Evolutionary conservation across 2,113 vertebrate genomes (phyloP), one percentile per base, ranked within the genome.

Genomic region (Amphilophus citrinellus): DNA sequence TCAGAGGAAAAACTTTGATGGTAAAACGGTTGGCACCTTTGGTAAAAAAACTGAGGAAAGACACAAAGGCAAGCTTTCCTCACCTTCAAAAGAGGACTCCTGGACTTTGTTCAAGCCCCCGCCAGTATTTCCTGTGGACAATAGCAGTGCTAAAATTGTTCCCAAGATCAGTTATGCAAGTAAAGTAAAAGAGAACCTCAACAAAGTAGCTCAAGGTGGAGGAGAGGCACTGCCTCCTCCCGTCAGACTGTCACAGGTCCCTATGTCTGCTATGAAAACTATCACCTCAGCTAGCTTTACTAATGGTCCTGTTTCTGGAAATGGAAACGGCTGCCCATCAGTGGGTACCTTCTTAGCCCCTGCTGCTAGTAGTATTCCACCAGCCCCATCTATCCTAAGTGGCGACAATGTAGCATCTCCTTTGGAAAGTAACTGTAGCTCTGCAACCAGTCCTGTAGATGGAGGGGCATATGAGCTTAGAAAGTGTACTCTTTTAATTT

Each of bases 141-240:
- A 99, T 89, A 99, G 98, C 96, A 99, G 98, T 91, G 98, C 98
- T 95, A 99, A 99, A 97, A 99, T 99, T 60, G 98, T 99, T 96
- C 98, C 98, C 93, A 99, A 99, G 97, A 99, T 99, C 96, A 99
- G 98, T 98, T 99, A 99, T 97, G 98, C 98, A 97, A 99, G 98
- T 95, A 99, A 99, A 97, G 98, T 99, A 95, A 99, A 99, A 96
- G 98, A 99, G 94, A 99, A 99, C 97, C 98, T 99, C 97, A 99
- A 99, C 95, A 99, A 99, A 97, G 96, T 97, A 88, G 95, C 97
- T 94, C 97, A 97, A 89, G 85, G 96, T 6, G 96, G 96, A 76
- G 97, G 97, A 85, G 92, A 96, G 88, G 80, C 83, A 77, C 90
- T 94, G 86, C 96, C 95, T 93, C 94, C 96, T 87, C 96, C 97